Evolutionary conservation across 2,888 invertebrate species (phyloP).

Genomic region (Volucella bombylans): DNA sequence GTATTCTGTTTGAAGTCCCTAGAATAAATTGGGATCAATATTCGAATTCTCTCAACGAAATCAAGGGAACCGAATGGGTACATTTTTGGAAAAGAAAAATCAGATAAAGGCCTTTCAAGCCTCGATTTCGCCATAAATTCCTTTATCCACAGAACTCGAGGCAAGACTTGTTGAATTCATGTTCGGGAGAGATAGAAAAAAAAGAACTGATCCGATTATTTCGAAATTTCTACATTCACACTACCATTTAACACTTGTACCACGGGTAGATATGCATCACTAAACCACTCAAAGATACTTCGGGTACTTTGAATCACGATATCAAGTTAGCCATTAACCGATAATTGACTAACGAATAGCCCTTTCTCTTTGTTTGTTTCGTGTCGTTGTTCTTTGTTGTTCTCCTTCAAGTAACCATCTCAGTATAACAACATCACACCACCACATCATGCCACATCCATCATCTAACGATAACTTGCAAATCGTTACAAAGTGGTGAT

Average conservation of each 20-base stretch:
- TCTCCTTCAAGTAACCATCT: slow-evolving; percentile 20
- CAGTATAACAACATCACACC: not conserved
- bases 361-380: slow-evolving; percentile 1
- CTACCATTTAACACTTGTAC: slow-evolving; percentile 40
- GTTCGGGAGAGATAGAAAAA: too few species aligned
- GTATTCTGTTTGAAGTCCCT: too few species aligned
- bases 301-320: slow-evolving; percentile 56
- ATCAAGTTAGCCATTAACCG: slow-evolving; percentile 60
- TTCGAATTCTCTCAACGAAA: too few species aligned
- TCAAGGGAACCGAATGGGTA: too few species aligned
- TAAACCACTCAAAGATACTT: slow-evolving; percentile 17
- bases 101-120: too few species aligned
- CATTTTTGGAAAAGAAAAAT: too few species aligned
- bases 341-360: slow-evolving; percentile 49
- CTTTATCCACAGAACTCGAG: too few species aligned
- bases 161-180: too few species aligned
- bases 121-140: too few species aligned
- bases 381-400: not conserved
- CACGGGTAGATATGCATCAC: slow-evolving; percentile 35
- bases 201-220: slow-evolving; percentile 7
- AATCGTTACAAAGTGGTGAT: slow-evolving; percentile 65
- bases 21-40: too few species aligned
- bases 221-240: slow-evolving; percentile 36
- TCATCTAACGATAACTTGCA: slow-evolving; percentile 63
- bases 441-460: slow-evolving; percentile 28